Base-by-base conservation (phyloP, 2,113 vertebrate genomes). In the Oreochromis niloticus region DNA sequence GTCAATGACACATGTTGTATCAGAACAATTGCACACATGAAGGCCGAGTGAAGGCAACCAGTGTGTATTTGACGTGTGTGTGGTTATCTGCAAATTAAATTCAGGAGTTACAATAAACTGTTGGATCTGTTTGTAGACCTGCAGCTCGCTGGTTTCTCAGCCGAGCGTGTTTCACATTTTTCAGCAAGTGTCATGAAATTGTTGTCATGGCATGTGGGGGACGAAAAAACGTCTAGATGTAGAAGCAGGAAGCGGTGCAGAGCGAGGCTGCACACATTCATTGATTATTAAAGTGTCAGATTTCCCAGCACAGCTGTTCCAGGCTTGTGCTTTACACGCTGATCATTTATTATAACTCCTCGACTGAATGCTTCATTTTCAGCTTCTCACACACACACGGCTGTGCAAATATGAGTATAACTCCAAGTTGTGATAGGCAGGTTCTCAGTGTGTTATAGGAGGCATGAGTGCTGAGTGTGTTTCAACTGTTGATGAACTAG, bases 231-330 rank as follows among this genome's bases (percentile, higher is more conserved):
- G 27, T 57, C 22, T 12, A 57, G 22, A 4, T 63, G 30, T 63
- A 19, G 9, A 19, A 63, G 30, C 30, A 63, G 59, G 32, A 36
- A 63, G 16, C 30, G 17, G 48, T 52, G 48, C 17, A 6, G 59
- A 4, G 59, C 2, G 5, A 3, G 56, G 55, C 0, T 0, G 13
- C 55, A 9, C 56, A 57, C 56, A 30, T 16, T 57, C 0, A 4
- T 13, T 59, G 27, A 32, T 13, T 39, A 39, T 13, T 24, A 68
- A 41, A 68, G n/a, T 66, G 63, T 12, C 63, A 22, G 19, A 2
- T 71, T 2, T 41, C 6, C 39, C 16, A 63, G 59, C 9, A 11
- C 34, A 68, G 34, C 7, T 41, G 6, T 1, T 39, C 36, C 63
- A 68, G 55, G 56, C 56, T 16, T 13, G 1, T 55, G 52, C 1